These are phyloP conservation scores for Phylloscopus whistleri DNA, from an alignment of 2,113 vertebrate genomes.

Conservation along the genomic window DNA sequence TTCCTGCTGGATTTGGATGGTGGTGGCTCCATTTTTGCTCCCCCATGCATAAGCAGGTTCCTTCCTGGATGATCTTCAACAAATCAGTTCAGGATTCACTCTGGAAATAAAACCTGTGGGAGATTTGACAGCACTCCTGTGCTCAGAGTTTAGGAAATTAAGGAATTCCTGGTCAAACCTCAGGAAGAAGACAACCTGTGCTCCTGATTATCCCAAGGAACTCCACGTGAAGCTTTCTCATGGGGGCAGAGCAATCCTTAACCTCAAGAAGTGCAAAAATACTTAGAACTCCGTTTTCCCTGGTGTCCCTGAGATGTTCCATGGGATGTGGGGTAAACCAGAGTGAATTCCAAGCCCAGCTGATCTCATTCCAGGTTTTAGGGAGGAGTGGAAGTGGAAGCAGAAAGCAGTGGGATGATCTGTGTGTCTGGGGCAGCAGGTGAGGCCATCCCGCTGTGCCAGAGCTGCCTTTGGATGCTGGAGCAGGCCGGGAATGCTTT, in stretches of 20 bases:
- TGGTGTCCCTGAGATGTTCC: background rate
- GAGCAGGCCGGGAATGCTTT: background rate
- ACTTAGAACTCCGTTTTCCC: background rate
- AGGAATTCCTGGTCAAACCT: background rate
- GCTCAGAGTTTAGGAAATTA: background rate
- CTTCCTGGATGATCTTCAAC: background rate
- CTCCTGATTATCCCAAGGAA: background rate
- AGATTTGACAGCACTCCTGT: background rate
- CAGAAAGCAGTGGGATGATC: background rate
- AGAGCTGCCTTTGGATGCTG: background rate
- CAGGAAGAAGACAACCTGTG: background rate
- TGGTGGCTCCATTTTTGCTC: background rate
- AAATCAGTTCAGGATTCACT: background rate
- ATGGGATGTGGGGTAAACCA: background rate
- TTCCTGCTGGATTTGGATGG: background rate
- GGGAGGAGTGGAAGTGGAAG: background rate
- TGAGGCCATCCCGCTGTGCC: background rate
- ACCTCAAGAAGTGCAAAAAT: background rate
- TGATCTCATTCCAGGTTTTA: background rate
- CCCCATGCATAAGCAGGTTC: fast-evolving
- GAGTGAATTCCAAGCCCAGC: background rate
- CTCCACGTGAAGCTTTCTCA: background rate
- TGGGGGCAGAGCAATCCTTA: background rate
- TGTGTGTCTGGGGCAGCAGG: background rate
- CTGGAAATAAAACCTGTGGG: background rate